phyloP scores from a whole-genome alignment of 2,888 invertebrate genomes.

The Rhamnusium bicolor region DNA sequence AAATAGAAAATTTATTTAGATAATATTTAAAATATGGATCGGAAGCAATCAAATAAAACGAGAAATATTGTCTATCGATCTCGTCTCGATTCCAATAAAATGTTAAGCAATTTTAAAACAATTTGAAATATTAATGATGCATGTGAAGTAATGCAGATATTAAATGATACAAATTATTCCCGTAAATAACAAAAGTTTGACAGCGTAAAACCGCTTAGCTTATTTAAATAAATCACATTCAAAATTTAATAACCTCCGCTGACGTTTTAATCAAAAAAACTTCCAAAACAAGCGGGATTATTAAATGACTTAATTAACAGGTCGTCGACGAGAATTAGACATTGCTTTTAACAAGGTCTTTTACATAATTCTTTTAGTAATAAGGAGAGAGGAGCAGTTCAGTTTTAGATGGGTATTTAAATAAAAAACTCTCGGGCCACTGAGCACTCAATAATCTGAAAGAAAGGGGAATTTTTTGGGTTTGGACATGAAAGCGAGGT shows the following conservation, averaged over 20 bases:
- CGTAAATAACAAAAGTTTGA: slow-evolving; percentile 13
- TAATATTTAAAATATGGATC: slow-evolving; percentile 5
- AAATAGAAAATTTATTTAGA: slow-evolving; percentile 5
- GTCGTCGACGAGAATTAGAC: slow-evolving; percentile 47
- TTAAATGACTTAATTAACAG: slow-evolving; percentile 54
- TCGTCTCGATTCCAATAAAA: neutral
- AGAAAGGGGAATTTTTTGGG: neutral
- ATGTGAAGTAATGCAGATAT: neutral
- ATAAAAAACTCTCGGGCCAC: neutral
- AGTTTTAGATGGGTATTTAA: neutral
- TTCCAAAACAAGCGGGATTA: slow-evolving; percentile 51
- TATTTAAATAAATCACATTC: slow-evolving; percentile 50
- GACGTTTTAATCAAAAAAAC: slow-evolving; percentile 55
- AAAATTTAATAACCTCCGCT: slow-evolving; percentile 48
- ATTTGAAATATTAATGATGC: slow-evolving; percentile 10
- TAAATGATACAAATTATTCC: slow-evolving; percentile 15
- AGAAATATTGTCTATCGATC: neutral
- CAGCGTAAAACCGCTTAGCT: slow-evolving; percentile 41
- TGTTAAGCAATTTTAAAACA: neutral
- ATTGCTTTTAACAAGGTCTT: slow-evolving; percentile 46
- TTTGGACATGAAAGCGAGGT: neutral
- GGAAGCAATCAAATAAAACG: slow-evolving; percentile 9
- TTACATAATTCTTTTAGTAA: slow-evolving; percentile 36
- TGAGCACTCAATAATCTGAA: neutral
- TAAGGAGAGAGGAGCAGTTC: neutral